These are phyloP conservation scores for Notarius quadriscutis DNA, from an alignment of 2,113 vertebrate genomes.

Conservation along the genomic window DNA sequence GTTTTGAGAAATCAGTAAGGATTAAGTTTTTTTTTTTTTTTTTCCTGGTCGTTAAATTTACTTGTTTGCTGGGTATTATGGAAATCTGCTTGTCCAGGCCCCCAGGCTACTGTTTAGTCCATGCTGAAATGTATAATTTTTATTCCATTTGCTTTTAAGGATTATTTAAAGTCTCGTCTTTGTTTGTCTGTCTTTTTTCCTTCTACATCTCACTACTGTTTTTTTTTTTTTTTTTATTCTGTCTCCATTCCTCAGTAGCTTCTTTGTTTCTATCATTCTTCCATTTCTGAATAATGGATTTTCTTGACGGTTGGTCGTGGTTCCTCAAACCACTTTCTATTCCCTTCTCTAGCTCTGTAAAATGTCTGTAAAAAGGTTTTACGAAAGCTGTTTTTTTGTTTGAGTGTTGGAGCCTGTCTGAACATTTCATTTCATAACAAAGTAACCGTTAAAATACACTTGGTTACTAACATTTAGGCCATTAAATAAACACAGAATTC, in stretches of 20 bases:
- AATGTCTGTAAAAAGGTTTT: background rate
- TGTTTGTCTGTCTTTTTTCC: background rate
- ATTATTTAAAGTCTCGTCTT: background rate
- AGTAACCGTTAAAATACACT: background rate
- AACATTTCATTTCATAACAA: background rate
- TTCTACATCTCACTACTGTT: background rate
- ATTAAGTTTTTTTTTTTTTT: accelerated
- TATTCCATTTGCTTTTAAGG: background rate
- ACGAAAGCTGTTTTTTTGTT: background rate
- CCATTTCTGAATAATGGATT: slow-evolving; percentile 16
- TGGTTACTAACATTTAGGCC: background rate
- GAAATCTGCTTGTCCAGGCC: background rate
- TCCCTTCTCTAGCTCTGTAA: background rate
- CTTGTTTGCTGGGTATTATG: too few species aligned
- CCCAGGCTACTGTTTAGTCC: background rate
- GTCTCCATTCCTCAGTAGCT: background rate
- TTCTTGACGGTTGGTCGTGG: background rate
- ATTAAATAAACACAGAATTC: background rate
- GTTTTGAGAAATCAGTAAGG: background rate
- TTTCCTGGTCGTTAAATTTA: background rate
- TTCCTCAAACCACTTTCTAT: slow-evolving; percentile 26
- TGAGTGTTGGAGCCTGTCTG: background rate
- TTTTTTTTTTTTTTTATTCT: background rate
- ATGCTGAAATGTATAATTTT: background rate
- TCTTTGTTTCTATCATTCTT: background rate